phyloP scores from a whole-genome alignment of 2,797 vertebrate genomes.

The Otus scops region DNA sequence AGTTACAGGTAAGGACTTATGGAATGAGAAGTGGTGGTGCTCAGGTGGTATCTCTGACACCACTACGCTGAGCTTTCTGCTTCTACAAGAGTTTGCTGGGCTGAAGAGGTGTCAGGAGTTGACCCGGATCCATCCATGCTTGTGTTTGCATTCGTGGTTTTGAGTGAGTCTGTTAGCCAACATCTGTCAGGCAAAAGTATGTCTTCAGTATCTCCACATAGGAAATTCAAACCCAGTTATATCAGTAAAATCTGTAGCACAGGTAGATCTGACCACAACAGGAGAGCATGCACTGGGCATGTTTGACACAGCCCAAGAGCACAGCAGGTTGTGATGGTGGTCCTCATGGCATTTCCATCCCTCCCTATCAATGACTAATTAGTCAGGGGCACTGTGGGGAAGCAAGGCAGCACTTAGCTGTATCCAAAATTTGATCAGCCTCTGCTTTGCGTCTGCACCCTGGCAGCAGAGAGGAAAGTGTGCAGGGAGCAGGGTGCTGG shows the following conservation, averaged over 20 bases:
- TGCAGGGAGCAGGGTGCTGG: rapidly evolving
- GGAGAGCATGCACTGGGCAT: background rate
- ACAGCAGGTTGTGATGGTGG: background rate
- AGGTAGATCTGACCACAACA: background rate
- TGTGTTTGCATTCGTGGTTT: background rate
- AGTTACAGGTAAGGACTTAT: constrained; percentile 80
- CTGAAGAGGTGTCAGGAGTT: background rate
- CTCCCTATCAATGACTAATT: background rate
- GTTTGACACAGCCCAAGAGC: background rate
- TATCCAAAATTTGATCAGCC: background rate
- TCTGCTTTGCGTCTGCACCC: background rate
- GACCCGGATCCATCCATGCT: rapidly evolving
- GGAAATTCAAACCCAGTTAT: background rate
- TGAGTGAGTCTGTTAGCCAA: background rate
- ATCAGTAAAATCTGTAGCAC: background rate
- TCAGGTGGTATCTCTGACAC: background rate
- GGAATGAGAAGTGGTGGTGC: background rate
- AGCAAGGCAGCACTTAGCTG: background rate
- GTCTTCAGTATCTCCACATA: background rate
- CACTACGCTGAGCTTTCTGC: background rate
- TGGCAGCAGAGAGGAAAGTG: background rate
- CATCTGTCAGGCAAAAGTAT: background rate
- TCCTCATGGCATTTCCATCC: background rate
- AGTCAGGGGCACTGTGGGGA: background rate
- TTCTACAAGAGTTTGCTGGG: background rate